Conservation (phyloP, 2,113 vertebrate species). For the Meleagris gallopavo region DNA sequence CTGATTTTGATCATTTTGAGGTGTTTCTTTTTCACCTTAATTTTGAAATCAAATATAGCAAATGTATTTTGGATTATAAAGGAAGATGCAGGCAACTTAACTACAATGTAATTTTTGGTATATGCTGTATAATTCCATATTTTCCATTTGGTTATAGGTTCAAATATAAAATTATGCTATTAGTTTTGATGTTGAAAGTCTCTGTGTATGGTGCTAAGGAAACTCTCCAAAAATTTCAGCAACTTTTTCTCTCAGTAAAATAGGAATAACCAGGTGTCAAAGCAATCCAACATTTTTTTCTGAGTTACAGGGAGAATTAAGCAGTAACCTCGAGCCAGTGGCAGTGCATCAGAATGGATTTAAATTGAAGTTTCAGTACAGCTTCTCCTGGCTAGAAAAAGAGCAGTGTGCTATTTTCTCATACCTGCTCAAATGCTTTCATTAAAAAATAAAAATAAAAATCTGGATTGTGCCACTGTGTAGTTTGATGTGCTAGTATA, state of each 20-base stretch:
- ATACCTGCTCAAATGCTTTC: background rate
- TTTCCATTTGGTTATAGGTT: background rate
- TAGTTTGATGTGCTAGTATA: background rate
- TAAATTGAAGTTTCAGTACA: background rate
- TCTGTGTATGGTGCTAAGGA: background rate
- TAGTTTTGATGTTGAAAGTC: background rate
- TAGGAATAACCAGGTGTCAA: background rate
- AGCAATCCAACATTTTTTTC: background rate
- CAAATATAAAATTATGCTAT: background rate
- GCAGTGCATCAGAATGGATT: background rate
- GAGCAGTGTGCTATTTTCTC: background rate
- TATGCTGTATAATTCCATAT: background rate
- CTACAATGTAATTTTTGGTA: background rate
- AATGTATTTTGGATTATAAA: background rate
- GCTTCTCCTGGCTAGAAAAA: background rate
- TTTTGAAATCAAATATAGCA: background rate
- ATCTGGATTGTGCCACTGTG: background rate
- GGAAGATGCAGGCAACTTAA: background rate
- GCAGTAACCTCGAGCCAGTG: background rate
- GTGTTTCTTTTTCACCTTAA: background rate
- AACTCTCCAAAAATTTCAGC: background rate
- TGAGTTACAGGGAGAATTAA: background rate
- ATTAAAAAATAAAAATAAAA: background rate
- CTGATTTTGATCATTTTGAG: background rate
- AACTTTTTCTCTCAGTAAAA: background rate